Base-by-base conservation (phyloP, 2,113 vertebrate genomes). In the Desmodus rotundus region DNA sequence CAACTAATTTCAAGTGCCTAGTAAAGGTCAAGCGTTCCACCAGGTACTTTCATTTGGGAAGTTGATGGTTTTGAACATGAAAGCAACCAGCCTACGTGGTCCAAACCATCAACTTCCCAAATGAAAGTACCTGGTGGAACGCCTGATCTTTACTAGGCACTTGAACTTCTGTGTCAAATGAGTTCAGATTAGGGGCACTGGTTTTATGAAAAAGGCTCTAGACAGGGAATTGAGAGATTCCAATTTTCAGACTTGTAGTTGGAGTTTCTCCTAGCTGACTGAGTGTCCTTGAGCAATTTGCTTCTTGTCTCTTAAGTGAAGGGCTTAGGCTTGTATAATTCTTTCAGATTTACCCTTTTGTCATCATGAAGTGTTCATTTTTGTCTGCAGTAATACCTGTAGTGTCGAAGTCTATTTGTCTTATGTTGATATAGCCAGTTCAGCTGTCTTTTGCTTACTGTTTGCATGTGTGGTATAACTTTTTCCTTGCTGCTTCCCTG, bases 241-340 rank as follows among this genome's bases (percentile, higher is more conserved):
- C 26, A 61, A 61, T 61, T 26, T 61, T 61, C 12, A 61, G 58
- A 28, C 33, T 76, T 84, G 14, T 36, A 56, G 17, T 22, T 90
- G 58, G 43, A 15, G 26, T 11, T 92, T 73, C 61, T 24, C 13
- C 9, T 67, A 58, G 33, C 22, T 80, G 38, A 47, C 50, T 85
- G 31, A 33, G 43, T 94, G 33, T 47, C 33, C 17, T 87, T 72
- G 43, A 82, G 14, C 19, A 65, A 83, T 80, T 82, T 61, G 7
- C 68, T 70, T 96, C 13, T 76, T 96, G 14, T 72, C 24, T 93
- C 33, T 24, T 76, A 67, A 89, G 41, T 73, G 45, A 83, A 95
- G 19, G 31, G 41, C 19, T 74, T 56, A 72, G 52, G 11, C 31
- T 52, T 77, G 6, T 70, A 31, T 63, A 77, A 16, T 17, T 56